A percentile compares a stretch with the other conserved stretches of the same genome.
phyloP scores from a whole-genome alignment of 1,140 invertebrate species.

The Anthonomus grandis region DNA sequence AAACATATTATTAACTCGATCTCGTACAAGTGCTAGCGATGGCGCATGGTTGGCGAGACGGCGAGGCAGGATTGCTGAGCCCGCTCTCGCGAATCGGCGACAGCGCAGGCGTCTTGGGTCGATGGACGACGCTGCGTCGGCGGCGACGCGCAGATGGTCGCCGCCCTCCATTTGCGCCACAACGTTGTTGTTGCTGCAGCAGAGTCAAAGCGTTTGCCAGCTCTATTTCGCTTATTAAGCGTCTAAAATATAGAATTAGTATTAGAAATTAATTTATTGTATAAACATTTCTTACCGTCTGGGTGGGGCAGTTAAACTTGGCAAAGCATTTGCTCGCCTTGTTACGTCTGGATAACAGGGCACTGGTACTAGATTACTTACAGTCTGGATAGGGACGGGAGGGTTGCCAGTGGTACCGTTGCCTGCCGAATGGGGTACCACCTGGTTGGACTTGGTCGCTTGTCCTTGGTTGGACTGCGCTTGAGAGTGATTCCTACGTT shows the following conservation, averaged over 20 bases:
- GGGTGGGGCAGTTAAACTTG: constrained; percentile 38
- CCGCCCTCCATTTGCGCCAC: constrained; percentile 24
- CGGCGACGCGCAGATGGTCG: constrained; percentile 38
- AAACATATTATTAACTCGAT: constrained; percentile 28
- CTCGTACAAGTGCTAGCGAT: constrained; percentile 37
- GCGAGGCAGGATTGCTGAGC: constrained; percentile 68
- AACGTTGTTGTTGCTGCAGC: constrained; percentile 39
- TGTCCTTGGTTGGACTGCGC: constrained; percentile 20
- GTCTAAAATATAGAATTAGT: constrained; percentile 9
- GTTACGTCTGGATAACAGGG: constrained; percentile 31
- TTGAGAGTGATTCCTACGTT: constrained; percentile 27
- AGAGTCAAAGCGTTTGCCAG: constrained; percentile 40
- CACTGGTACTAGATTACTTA: constrained; percentile 40
- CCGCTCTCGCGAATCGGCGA: constrained; percentile 71
- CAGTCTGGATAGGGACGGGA: constrained; percentile 33
- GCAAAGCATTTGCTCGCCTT: constrained; percentile 29
- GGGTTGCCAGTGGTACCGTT: constrained; percentile 14
- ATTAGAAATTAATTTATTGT: background rate
- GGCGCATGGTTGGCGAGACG: constrained; percentile 53
- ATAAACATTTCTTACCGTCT: constrained; percentile 16
- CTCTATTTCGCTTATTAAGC: constrained; percentile 42
- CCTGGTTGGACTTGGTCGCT: constrained; percentile 44
- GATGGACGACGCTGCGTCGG: constrained; percentile 42
- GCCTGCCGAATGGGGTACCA: constrained; percentile 35
- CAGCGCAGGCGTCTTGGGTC: constrained; percentile 57